Base-by-base conservation (phyloP, 2,888 invertebrate species). In the Dicyrtoma fusca region DNA sequence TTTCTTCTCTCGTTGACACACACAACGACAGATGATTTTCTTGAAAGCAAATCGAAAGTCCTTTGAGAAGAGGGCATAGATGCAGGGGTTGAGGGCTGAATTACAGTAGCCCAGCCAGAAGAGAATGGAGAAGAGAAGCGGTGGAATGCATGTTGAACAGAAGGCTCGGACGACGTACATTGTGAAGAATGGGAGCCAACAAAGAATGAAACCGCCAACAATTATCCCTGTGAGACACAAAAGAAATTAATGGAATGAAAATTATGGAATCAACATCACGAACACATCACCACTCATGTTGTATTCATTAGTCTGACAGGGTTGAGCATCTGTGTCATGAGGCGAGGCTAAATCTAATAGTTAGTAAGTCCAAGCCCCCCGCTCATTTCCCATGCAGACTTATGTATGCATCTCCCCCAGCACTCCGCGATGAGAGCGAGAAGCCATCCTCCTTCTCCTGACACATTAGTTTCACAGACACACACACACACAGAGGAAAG, bases 131-230 rank as follows among this genome's bases (percentile, higher is more conserved):
- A 96, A 96, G 69, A 95, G 87, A 72, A 94, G 86, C 0, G 90
- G 90, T 76, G 92, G 90, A 51, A 95, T 92, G 84, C 95, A 95
- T 74, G 90, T 88, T 55, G 88, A 90, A 83, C 93, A 94, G 83
- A 94, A 95, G 0, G 95, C 95, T 13, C 94, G 88, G 70, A 95
- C 88, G 59, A 96, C 88, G 84, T 97, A 97, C 86, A 95, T 92
- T 61, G 95, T 94, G 86, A 97, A 96, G 86, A 97, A 97, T 0
- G 97, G 97, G 71, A 95, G 87, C 97, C 97, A 98, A 84, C 97
- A 98, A 82, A 92, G 88, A 71, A 97, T 95, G 85, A 98, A 98
- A 59, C 95, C 93, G 0, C 97, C 97, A 3, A 98, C 97, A 77
- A 98, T 97, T 78, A 98, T 96, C 17, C 80, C 80, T 79, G 69